Evolutionary conservation across 2,797 vertebrate species (phyloP), one percentile per base, ranked within the genome.

Genomic region (Ctenochaetus hawaiiensis): DNA sequence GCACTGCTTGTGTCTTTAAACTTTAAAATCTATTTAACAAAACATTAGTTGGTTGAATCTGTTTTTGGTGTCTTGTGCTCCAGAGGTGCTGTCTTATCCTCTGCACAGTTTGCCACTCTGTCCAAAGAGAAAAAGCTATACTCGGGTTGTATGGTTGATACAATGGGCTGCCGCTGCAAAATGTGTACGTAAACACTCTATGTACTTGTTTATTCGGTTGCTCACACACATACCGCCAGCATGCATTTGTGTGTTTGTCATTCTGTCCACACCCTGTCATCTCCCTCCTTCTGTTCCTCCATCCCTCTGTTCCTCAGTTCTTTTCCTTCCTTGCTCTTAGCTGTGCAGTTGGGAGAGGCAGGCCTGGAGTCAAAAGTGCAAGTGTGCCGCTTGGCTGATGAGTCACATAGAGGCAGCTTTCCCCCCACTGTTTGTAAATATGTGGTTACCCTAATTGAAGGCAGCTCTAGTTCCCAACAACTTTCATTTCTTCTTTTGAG

Each of bases 361-460:
- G 82, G 87, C 77, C 82, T 1, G 22, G 85, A 94, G 92, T 94
- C 92, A 93, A 94, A 93, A 93, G 92, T 94, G 90, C 93, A 93
- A 93, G 92, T 91, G 91, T 90, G 89, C 88, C 86, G 83, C 86
- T 92, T 75, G 82, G 89, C 82, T 90, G 89, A 91, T 94, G 93
- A 94, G 86, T 94, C 93, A 93, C 88, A 83, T 85, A 83, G 83
- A 92, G 83, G 82, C 91, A 87, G 84, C 84, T 81, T 81, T 81
- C 67, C 88, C 81, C 82, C 87, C 84, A 85, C 89, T 93, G 92
- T 94, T 93, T 92, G 92, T 94, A 95, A 94, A 94, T 94, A 93
- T 94, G 94, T 90, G 94, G 93, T 93, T 90, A 81, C 76, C 82
- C 87, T 93, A 93, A 95, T 94, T 94, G 92, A 94, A 94, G 58